These are phyloP conservation scores for Cyprinodon diabolis DNA, from an alignment of 2,797 vertebrate genomes.

Conservation along the genomic window DNA sequence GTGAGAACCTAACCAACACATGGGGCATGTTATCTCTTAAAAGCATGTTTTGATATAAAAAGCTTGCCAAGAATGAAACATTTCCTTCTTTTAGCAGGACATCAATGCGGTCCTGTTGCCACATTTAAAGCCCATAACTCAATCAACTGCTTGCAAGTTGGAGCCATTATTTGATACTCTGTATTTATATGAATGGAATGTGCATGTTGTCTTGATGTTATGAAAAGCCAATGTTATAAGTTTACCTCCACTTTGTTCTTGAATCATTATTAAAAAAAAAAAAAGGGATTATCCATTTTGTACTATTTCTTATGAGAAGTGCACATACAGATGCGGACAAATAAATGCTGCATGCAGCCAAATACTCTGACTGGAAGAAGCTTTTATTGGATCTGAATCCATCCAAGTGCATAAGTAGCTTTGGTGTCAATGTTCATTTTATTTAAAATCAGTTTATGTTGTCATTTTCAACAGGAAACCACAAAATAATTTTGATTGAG, in stretches of 20 bases:
- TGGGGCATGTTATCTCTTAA: constrained; percentile 64
- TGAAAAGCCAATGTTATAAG: constrained; percentile 42
- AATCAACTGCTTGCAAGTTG: constrained; percentile 68
- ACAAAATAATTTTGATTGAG: not conserved
- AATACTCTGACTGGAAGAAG: constrained; percentile 20
- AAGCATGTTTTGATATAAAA: constrained; percentile 74
- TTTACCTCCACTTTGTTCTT: constrained; percentile 72
- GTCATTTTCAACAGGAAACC: too few relatives aligned
- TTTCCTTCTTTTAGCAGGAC: constrained; percentile 53
- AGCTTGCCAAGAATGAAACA: constrained; percentile 64
- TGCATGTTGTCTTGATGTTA: constrained; percentile 75
- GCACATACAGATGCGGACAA: constrained; percentile 76
- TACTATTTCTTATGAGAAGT: constrained; percentile 84
- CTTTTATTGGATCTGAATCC: constrained; percentile 33
- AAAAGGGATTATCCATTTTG: constrained; percentile 76
- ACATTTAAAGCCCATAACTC: constrained; percentile 39
- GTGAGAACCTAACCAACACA: constrained; percentile 49
- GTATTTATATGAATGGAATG: constrained; percentile 72
- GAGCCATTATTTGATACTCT: constrained; percentile 72
- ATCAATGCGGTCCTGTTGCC: constrained; percentile 15
- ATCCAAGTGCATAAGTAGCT: not conserved
- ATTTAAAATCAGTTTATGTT: not conserved
- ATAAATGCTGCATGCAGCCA: constrained; percentile 93
- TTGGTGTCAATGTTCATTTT: too few relatives aligned
- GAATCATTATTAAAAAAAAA: constrained; percentile 66